phyloP scores from a whole-genome alignment of 2,113 vertebrate species.

The Tricholaema leucomelas region DNA sequence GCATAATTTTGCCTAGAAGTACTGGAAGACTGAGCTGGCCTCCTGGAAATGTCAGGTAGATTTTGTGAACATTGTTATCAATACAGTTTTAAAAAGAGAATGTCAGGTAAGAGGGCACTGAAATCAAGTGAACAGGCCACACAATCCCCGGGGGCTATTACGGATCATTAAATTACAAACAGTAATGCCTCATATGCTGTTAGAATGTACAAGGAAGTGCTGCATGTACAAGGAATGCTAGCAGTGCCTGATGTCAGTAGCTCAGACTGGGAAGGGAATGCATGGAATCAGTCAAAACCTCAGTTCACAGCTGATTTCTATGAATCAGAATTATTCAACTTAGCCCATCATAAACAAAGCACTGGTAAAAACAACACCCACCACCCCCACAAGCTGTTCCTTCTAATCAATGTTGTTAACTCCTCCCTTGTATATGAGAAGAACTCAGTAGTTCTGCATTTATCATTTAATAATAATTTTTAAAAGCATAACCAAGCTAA shows the following conservation, averaged over 20 bases:
- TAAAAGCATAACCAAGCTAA: background rate
- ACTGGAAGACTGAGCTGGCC: background rate
- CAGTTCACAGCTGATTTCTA: background rate
- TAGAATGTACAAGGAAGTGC: background rate
- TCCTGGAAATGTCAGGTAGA: background rate
- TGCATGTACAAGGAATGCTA: background rate
- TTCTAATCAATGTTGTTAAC: background rate
- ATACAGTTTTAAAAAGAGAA: background rate
- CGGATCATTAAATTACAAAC: background rate
- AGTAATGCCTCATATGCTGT: background rate
- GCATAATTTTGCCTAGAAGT: background rate
- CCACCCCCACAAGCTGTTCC: background rate
- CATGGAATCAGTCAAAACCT: background rate
- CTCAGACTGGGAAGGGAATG: background rate
- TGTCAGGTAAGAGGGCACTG: accelerated
- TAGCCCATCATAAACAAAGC: background rate
- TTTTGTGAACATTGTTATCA: background rate
- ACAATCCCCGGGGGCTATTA: background rate
- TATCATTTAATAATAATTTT: too few relatives aligned
- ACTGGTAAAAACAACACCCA: background rate
- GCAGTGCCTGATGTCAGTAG: background rate
- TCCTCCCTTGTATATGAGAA: background rate
- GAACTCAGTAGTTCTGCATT: background rate
- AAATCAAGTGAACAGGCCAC: background rate
- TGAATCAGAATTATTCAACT: background rate